Evolutionary conservation across 2,113 vertebrate species (phyloP), one percentile per base, ranked within the genome.

Genomic region (Rhabdomys dilectus): DNA sequence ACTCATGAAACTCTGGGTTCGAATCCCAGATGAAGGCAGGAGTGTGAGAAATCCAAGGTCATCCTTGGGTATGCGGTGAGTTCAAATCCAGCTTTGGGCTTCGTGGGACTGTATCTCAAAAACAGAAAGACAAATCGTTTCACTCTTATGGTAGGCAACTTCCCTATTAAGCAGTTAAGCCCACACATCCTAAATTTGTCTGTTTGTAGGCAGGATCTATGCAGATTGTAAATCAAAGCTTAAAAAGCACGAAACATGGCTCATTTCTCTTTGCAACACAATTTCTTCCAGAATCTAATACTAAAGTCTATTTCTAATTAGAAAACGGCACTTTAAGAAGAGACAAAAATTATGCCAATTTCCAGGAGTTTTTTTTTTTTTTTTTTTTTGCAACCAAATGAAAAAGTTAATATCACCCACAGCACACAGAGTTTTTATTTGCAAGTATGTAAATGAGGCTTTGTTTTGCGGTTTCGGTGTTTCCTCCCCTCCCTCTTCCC

Each of bases 381-480:
- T 64, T 62, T 24, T 60, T 68, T n/a, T 34, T 72, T 88, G 68
- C 75, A 96, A 87, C 48, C 17, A 77, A 91, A 90, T 70, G 48
- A 73, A 87, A 95, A 97, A 64, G 4, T 92, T 94, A 73, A 76
- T 92, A 53, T 94, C 76, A 81, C 89, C 62, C 81, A 91, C 81
- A 76, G 77, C 88, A 95, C 94, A 58, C 5, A 68, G 96, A 84
- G n/a, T 80, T 92, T 97, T 95, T 45, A 96, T 92, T 96, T 95
- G 53, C 56, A 66, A 93, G 89, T 89, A 96, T 95, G 58, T 92
- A 95, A 98, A 96, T 90, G 87, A 82, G 91, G 73, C 88, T 95
- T 96, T 92, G 81, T 93, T 96, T 96, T 29, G 72, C 68, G 29
- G 34, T 92, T 95, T 95, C 76, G 22, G 64, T 77, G n/a, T 15